phyloP scores from a whole-genome alignment of 2,888 invertebrate species.

The Clusia tigrina region DNA sequence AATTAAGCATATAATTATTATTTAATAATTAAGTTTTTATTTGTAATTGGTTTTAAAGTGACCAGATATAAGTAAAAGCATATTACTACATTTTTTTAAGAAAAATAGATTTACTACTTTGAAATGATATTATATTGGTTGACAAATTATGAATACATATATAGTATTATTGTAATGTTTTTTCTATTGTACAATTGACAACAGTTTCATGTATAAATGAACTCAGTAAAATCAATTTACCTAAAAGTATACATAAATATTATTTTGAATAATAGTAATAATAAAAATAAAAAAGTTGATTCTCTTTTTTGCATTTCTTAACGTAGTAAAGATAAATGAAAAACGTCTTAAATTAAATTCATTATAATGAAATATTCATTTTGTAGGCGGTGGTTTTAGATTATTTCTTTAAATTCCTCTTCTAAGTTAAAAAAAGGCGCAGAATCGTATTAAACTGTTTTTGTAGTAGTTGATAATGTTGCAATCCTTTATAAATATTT shows the following conservation, averaged over 20 bases:
- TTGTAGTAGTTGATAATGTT: not conserved
- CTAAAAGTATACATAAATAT: no score
- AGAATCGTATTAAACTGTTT: slow-evolving; percentile 6
- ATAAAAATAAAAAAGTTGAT: no score
- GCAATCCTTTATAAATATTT: slow-evolving; percentile 31
- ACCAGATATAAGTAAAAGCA: slow-evolving; percentile 54
- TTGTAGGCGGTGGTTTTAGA: slow-evolving; percentile 26
- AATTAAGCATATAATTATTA: not conserved
- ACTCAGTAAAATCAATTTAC: no score
- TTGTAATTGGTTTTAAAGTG: slow-evolving; percentile 56
- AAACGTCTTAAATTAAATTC: slow-evolving; percentile 4
- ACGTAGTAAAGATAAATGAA: not conserved
- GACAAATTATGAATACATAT: no score
- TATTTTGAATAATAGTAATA: not conserved
- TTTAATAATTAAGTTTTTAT: not conserved
- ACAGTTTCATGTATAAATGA: no score
- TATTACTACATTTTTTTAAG: slow-evolving; percentile 26
- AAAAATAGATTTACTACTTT: slow-evolving; percentile 20
- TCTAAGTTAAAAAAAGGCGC: slow-evolving; percentile 3
- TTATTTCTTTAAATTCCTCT: slow-evolving; percentile 3
- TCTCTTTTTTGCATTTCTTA: not conserved
- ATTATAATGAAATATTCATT: slow-evolving; percentile 15
- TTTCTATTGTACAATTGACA: no score
- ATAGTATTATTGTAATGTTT: no score
- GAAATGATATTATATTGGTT: no score